These are phyloP conservation scores for Pyrgus malvae DNA, from an alignment of 2,888 invertebrate genomes.

Conservation along the genomic window DNA sequence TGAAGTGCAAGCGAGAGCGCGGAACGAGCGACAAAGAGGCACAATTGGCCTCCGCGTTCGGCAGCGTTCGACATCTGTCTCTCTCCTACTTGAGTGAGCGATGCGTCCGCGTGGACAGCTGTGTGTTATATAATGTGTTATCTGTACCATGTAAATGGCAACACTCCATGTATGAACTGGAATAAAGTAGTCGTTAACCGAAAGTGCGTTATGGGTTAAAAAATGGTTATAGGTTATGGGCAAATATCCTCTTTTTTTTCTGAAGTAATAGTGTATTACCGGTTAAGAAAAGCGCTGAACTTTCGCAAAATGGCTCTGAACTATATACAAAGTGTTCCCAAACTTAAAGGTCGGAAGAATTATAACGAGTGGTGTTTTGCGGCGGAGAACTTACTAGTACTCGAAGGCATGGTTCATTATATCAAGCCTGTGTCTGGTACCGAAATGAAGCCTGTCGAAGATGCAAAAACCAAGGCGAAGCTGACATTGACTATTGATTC, in stretches of 20 bases:
- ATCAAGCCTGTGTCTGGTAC: neutral
- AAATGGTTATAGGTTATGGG: slow-evolving; percentile 1
- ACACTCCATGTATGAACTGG: no score
- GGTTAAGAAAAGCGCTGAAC: neutral
- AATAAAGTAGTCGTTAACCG: neutral
- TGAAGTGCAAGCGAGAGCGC: no score
- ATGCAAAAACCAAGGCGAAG: slow-evolving; percentile 2
- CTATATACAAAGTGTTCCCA: slow-evolving; percentile 44
- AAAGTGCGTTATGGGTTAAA: neutral
- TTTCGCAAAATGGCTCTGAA: slow-evolving; percentile 39
- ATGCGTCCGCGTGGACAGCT: no score
- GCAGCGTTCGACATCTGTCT: no score
- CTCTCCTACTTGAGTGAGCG: no score
- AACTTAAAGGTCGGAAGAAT: slow-evolving; percentile 31
- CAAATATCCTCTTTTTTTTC: neutral
- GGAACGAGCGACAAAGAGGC: no score
- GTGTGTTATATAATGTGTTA: no score
- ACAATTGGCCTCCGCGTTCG: no score
- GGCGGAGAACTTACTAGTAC: slow-evolving; percentile 33
- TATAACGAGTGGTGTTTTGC: slow-evolving; percentile 36
- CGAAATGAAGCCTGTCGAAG: neutral
- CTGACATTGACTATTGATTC: slow-evolving; percentile 3
- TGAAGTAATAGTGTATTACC: neutral
- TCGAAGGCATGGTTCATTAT: slow-evolving; percentile 21
- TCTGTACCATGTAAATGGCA: no score